Evolutionary conservation across 2,888 invertebrate genomes (phyloP).

Genomic region (Mechanitis mazaeus): DNA sequence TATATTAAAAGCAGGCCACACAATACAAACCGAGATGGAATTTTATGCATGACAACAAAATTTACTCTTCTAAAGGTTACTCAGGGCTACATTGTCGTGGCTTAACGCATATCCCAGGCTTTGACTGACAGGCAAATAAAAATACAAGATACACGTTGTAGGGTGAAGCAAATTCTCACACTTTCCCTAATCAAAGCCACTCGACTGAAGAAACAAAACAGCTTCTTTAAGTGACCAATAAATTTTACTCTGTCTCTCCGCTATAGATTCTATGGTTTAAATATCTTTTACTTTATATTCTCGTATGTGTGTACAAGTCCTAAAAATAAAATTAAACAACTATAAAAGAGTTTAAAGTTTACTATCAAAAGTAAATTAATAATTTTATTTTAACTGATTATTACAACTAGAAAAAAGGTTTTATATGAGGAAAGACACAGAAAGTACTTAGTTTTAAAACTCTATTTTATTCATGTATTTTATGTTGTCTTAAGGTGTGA

Average conservation of each 20-base stretch:
- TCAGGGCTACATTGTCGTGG: conserved; percentile 61
- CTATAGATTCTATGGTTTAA: conserved; percentile 11
- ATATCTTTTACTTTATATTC: not conserved
- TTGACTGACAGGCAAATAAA: conserved; percentile 73
- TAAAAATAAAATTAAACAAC: too few species aligned
- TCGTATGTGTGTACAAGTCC: not conserved
- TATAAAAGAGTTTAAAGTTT: not conserved
- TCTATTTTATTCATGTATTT: not conserved
- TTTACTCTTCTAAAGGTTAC: conserved; percentile 62
- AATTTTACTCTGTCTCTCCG: conserved; percentile 16
- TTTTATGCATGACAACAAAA: conserved; percentile 70
- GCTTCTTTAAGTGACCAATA: conserved; percentile 30
- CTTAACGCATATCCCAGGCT: conserved; percentile 52
- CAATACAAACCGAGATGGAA: conserved; percentile 49
- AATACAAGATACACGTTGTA: conserved; percentile 49
- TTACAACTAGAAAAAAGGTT: not conserved
- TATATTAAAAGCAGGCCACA: conserved; percentile 14
- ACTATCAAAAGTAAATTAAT: not conserved
- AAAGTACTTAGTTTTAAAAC: not conserved
- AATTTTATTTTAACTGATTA: too few species aligned
- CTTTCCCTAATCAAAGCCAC: conserved; percentile 47
- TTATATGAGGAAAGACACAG: not conserved
- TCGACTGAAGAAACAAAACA: conserved; percentile 31
- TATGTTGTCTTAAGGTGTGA: conserved; percentile 3
- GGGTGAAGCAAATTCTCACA: conserved; percentile 48